Percentiles rank a stretch among this genome's conserved stretches.
phyloP scores from a whole-genome alignment of 2,888 invertebrate genomes.

The Hesperia comma region DNA sequence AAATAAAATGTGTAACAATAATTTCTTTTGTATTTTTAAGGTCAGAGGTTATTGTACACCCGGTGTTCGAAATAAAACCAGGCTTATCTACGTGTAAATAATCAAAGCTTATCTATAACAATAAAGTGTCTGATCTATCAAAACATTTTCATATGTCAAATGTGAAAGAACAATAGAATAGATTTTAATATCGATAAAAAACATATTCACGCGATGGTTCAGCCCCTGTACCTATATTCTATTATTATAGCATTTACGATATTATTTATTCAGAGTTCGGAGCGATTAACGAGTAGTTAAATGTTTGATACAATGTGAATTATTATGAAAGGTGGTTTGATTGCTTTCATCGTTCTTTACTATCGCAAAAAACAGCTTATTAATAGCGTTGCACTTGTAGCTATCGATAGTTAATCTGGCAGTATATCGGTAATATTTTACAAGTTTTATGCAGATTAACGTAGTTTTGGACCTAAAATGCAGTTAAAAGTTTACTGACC shows the following conservation, averaged over 20 bases:
- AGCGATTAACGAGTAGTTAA: conserved; percentile 49
- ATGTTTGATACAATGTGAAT: conserved; percentile 28
- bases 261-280: conserved; percentile 45
- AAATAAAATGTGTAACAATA: not conserved
- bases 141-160: conserved; percentile 43
- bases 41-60: not conserved
- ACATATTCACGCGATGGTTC: conserved; percentile 51
- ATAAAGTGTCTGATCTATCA: conserved; percentile 33
- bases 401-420: too few relatives aligned
- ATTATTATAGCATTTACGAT: conserved; percentile 47
- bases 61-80: conserved; percentile 6
- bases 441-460: not conserved
- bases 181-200: conserved; percentile 50
- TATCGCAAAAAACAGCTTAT: conserved; percentile 6
- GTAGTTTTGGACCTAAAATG: not conserved
- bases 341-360: not conserved
- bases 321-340: conserved; percentile 1
- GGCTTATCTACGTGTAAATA: conserved; percentile 36
- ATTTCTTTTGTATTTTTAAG: not conserved
- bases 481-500: conserved; percentile 66
- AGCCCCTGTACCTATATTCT: conserved; percentile 42
- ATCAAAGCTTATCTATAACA: conserved; percentile 19
- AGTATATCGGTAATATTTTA: too few relatives aligned
- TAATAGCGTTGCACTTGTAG: not conserved
- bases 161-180: conserved; percentile 50